Percentiles rank a stretch among this genome's conserved stretches.
phyloP scores from a whole-genome alignment of 2,797 vertebrate genomes.

The Premnoplex brunnescens region DNA sequence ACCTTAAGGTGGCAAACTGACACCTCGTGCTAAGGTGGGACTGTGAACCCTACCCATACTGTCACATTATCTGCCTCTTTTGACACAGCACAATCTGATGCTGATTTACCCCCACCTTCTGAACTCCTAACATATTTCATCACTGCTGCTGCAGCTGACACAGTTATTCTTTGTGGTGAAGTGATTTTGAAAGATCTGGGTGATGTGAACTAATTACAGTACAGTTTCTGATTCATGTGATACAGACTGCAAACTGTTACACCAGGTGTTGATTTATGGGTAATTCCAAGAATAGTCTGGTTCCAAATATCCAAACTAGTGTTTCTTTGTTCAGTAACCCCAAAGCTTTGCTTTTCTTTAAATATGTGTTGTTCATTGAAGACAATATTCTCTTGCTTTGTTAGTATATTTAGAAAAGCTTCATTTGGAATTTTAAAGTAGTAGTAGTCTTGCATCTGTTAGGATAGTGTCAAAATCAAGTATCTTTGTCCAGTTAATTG shows the following conservation, averaged over 20 bases:
- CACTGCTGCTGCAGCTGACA: background rate
- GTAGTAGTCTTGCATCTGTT: background rate
- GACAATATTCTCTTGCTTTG: background rate
- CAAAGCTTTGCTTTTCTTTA: background rate
- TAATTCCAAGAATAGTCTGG: background rate
- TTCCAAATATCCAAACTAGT: background rate
- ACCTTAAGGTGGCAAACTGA: background rate
- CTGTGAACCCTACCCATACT: background rate
- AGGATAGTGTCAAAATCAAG: background rate
- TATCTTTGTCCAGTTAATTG: background rate
- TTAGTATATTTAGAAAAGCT: background rate
- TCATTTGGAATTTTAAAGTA: background rate
- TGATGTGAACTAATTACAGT: background rate
- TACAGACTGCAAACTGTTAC: background rate
- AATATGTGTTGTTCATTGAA: background rate
- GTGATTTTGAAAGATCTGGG: slow-evolving; percentile 7
- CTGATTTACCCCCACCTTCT: background rate
- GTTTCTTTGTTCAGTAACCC: background rate
- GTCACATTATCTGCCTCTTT: background rate
- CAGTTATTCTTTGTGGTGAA: background rate
- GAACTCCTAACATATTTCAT: background rate
- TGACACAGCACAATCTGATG: background rate
- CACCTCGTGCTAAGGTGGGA: background rate
- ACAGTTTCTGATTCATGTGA: background rate
- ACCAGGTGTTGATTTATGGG: background rate